Evolutionary conservation across 2,888 invertebrate genomes (phyloP), one percentile per base, ranked within the genome.

Genomic region (Caenorhabditis doughertyi): DNA sequence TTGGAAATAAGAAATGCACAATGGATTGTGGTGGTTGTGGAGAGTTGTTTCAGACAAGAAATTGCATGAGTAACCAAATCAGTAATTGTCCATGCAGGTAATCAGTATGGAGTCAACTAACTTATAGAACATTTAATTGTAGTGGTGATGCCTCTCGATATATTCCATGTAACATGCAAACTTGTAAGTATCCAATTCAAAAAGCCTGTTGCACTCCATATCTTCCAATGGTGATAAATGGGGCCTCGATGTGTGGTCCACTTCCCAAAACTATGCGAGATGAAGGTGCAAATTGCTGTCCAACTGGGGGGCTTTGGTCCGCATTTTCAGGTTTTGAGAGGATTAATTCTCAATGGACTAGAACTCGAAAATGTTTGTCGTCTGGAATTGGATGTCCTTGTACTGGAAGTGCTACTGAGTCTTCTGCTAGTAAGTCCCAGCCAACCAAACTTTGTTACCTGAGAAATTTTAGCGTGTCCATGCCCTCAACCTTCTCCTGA

Each of bases 171-270:
- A 42, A 65, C 51, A 68, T 55, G 18, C 27, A 68, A 42, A 13
- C 3, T 3, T 42, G 42, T 16, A 7, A 32, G 11, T 67, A 58
- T 32, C 74, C 74, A 1, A 35, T 56, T 18, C 58, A 76, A 55
- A 47, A 58, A 18, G 32, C 56, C 9, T 76, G 74, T 7, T 76
- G 65, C 13, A 18, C 44, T 16, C 73, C 73, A 3, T 55, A 64
- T 29, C 32, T 73, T 27, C 55, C 73, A 5, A 73, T 73, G 73
- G 39, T 73, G 16, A 3, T 73, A 8, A 64, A 73, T 35, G 58
- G 67, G 9, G 16, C 29, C 8, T 18, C 47, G 21, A 49, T 58
- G 7, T 67, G 74, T 55, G 65, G 74, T 49, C 65, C 74, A 13
- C 18, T 67, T 1, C 65, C 58, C 8, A 64, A 56, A 29, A 18